These are phyloP conservation scores for Lobophora halterata DNA, from an alignment of 2,888 invertebrate species.

Conservation along the genomic window DNA sequence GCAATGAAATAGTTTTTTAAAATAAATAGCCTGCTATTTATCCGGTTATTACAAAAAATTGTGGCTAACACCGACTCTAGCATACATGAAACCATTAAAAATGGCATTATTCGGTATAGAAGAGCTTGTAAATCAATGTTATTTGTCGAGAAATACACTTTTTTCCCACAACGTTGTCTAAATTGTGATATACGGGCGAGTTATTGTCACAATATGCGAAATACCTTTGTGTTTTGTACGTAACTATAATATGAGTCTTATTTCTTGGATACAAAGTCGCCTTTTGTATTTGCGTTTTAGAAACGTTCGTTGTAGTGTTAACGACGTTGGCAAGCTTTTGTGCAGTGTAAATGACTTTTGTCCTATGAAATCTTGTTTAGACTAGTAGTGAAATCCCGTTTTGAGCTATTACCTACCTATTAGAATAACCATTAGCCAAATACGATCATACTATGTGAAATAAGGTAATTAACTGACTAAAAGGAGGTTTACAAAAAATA, in stretches of 20 bases:
- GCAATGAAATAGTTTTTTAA: too few species aligned
- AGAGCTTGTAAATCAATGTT: slow-evolving; percentile 69
- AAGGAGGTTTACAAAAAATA: too few species aligned
- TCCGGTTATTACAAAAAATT: not conserved
- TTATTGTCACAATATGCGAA: slow-evolving; percentile 24
- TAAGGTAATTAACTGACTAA: too few species aligned
- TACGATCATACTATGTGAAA: too few species aligned
- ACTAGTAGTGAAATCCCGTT: too few species aligned
- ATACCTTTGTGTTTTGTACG: slow-evolving; percentile 12
- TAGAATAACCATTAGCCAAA: too few species aligned
- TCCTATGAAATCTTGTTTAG: too few species aligned
- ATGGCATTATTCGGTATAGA: slow-evolving; percentile 31
- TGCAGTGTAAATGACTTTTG: not conserved
- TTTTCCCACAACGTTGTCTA: slow-evolving; percentile 33
- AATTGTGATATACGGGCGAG: slow-evolving; percentile 30
- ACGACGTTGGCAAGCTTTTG: slow-evolving; percentile 2
- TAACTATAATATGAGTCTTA: slow-evolving; percentile 3
- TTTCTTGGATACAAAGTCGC: slow-evolving; percentile 8
- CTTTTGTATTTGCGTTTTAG: too few species aligned
- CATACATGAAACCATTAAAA: slow-evolving; percentile 49
- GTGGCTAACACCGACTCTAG: slow-evolving; percentile 1
- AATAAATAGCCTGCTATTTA: too few species aligned
- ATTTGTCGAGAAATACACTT: slow-evolving; percentile 62
- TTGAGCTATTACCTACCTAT: too few species aligned
- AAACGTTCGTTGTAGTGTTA: not conserved